Base-by-base conservation (phyloP, 2,797 vertebrate species). In the Thaleichthys pacificus region DNA sequence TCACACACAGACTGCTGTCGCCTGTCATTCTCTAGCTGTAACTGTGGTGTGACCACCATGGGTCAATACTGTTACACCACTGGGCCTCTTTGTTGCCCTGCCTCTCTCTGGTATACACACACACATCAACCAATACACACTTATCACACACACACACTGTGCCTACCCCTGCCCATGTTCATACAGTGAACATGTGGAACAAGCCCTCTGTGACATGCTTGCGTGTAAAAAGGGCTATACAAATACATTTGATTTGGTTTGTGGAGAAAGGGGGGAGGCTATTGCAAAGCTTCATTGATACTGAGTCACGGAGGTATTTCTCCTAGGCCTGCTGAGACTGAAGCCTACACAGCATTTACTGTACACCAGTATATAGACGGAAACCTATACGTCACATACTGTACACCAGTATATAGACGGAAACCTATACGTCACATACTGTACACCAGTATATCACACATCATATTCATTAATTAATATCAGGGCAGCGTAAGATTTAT, bases 21-120 rank as follows among this genome's bases (percentile, higher is more conserved):
- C 76, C 76, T 75, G 51, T 54, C 51, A 54, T 54, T 54, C 6
- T 54, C 17, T 4, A 73, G 72, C 38, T 68, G 74, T 77, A 32
- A 26, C 76, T 80, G 74, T 69, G 77, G 77, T 72, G 77, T 70
- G 81, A 77, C 77, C 78, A 78, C 71, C 76, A 79, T 70, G 73
- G 78, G 76, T 87, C 86, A 77, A 86, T 86, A 83, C 73, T 74
- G 69, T 77, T 80, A 71, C 38, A 84, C 76, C 64, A 83, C 74
- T 69, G 66, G 70, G 77, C 11, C 22, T 70, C 66, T 79, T 81
- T 82, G 79, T 86, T 82, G 79, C 68, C 76, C 71, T 68, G 72
- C 63, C 75, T 68, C 77, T 63, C 69, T 63, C 69, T 74, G 75
- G n/a, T 68, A 71, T 35, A 72, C 28, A n/a, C 67, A 68, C 17